A percentile compares a stretch with the other conserved stretches of the same genome.
phyloP scores from a whole-genome alignment of 2,113 vertebrate genomes.

The Sebastes schlegelii region DNA sequence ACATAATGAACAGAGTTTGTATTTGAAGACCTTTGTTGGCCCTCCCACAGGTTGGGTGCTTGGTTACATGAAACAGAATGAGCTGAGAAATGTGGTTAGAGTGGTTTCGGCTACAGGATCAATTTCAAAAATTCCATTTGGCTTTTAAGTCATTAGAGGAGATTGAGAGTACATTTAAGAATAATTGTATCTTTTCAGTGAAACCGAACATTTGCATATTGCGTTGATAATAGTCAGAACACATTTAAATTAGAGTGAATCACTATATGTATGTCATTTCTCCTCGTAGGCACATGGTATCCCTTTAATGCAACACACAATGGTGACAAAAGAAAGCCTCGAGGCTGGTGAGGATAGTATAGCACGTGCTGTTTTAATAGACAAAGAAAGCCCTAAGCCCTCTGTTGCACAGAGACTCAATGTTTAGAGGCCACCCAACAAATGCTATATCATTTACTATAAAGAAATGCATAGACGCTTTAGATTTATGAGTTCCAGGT shows the following conservation, averaged over 20 bases:
- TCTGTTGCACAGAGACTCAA: conserved; percentile 1
- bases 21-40: background rate
- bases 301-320: background rate
- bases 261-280: background rate
- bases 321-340: background rate
- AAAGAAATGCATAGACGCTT: background rate
- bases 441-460: conserved; percentile 4
- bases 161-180: background rate
- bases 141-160: background rate
- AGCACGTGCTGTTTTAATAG: background rate
- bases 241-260: background rate
- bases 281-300: background rate
- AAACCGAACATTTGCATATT: background rate
- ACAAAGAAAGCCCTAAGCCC: conserved; percentile 5
- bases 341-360: background rate
- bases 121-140: conserved; percentile 1
- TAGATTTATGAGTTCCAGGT: conserved; percentile 43
- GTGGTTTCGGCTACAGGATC: background rate
- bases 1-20: background rate
- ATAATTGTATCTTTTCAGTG: background rate
- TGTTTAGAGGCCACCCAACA: conserved; percentile 14
- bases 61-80: background rate
- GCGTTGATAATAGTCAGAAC: background rate
- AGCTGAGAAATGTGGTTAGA: background rate
- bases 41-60: background rate